Evolutionary conservation across 2,888 invertebrate genomes (phyloP).

Genomic region (Salpingus planirostris): DNA sequence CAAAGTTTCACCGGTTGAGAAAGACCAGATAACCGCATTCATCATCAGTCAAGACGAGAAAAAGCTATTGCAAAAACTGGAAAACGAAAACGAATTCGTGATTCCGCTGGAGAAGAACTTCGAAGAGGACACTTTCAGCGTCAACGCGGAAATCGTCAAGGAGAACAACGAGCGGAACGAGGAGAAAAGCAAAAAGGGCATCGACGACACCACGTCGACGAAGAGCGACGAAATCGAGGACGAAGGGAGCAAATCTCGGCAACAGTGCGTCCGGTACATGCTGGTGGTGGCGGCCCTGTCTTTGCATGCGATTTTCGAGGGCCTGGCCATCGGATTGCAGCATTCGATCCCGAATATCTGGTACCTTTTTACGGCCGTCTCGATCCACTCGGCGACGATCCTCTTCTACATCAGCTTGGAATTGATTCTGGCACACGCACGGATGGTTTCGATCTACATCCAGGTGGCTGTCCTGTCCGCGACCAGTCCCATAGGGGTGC

Average conservation of each 20-base stretch:
- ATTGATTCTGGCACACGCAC: conserved; percentile 41
- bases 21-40: too few species aligned
- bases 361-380: conserved; percentile 46
- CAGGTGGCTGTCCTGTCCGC: conserved; percentile 43
- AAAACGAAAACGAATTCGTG: not conserved
- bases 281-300: conserved; percentile 45
- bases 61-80: not conserved
- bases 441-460: conserved; percentile 34
- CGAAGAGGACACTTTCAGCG: conserved; percentile 16
- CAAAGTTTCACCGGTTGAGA: conserved; percentile 20
- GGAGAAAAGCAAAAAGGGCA: conserved; percentile 21
- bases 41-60: conserved; percentile 20
- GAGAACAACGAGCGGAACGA: conserved; percentile 4
- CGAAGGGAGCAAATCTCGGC: conserved; percentile 27
- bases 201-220: not conserved
- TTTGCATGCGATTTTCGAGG: conserved; percentile 48
- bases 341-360: conserved; percentile 41
- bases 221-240: conserved; percentile 19
- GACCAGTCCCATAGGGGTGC: conserved; percentile 45
- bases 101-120: conserved; percentile 2
- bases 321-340: conserved; percentile 47
- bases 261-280: conserved; percentile 38
- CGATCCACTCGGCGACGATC: conserved; percentile 46
- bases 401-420: conserved; percentile 48
- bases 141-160: conserved; percentile 11